Evolutionary conservation across 2,797 vertebrate genomes (phyloP).

Genomic region (Eulemur albifrons): DNA sequence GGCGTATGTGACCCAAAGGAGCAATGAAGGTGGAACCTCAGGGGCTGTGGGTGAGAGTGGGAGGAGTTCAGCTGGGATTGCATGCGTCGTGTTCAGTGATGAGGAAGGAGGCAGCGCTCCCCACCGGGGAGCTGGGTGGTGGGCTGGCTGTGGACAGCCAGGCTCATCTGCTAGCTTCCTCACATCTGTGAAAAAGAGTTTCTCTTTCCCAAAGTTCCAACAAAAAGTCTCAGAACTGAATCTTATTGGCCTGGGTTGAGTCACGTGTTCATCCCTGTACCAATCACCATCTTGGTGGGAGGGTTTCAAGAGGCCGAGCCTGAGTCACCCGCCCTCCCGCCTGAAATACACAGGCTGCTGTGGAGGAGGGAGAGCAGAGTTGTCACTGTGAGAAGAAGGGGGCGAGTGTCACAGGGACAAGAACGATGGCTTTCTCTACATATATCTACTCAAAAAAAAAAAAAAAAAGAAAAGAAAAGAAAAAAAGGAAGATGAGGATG

Average conservation of each 20-base stretch:
- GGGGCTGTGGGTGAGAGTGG: not conserved
- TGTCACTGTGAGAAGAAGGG: not conserved
- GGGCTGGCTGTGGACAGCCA: not conserved
- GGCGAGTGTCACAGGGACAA: not conserved
- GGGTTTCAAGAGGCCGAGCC: not conserved
- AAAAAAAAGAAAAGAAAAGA: not conserved
- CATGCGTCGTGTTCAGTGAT: not conserved
- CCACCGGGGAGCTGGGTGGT: fast-evolving
- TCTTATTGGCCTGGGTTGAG: not conserved
- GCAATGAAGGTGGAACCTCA: not conserved
- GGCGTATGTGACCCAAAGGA: not conserved
- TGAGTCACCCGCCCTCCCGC: fast-evolving
- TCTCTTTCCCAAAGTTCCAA: not conserved
- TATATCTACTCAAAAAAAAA: not conserved
- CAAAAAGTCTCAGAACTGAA: not conserved
- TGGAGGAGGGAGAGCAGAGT: too few relatives aligned
- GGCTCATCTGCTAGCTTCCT: not conserved
- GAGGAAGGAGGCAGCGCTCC: not conserved
- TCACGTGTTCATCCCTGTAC: not conserved
- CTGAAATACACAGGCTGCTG: not conserved
- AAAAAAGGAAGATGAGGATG: not conserved
- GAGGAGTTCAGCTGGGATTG: not conserved
- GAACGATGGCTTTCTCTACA: too few relatives aligned
- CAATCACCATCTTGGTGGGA: not conserved
- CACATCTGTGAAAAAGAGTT: not conserved